Evolutionary conservation across 2,113 vertebrate genomes (phyloP).

Genomic region (Nymphicus hollandicus): DNA sequence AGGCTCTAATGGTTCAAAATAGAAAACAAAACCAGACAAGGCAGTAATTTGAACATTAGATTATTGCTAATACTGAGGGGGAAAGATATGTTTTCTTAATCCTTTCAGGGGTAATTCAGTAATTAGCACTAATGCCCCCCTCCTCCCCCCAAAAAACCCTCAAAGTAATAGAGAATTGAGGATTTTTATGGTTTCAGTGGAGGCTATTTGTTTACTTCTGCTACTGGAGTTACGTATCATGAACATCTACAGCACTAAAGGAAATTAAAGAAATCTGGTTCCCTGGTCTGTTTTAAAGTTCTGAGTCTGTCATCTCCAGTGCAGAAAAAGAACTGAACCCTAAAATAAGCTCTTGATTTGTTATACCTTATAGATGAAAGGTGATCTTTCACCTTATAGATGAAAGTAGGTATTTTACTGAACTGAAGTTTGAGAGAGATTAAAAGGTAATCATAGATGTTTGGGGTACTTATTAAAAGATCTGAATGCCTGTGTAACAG

Average conservation of each 20-base stretch:
- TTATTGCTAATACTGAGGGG: neutral
- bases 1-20: neutral
- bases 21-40: neutral
- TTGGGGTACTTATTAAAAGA: neutral
- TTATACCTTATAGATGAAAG: neutral
- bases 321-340: neutral
- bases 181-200: neutral
- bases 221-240: neutral
- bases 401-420: neutral
- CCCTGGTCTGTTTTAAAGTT: neutral
- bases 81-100: neutral
- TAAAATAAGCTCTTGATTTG: neutral
- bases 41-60: neutral
- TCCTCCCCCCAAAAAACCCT: fast-evolving
- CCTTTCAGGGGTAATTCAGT: neutral
- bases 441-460: neutral
- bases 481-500: neutral
- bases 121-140: neutral
- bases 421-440: neutral
- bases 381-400: neutral
- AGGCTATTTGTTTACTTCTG: neutral
- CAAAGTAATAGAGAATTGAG: neutral
- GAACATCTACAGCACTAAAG: neutral
- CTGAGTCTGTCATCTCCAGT: neutral
- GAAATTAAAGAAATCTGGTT: neutral